Evolutionary conservation across 2,797 vertebrate genomes (phyloP).

Genomic region (Pygocentrus nattereri): DNA sequence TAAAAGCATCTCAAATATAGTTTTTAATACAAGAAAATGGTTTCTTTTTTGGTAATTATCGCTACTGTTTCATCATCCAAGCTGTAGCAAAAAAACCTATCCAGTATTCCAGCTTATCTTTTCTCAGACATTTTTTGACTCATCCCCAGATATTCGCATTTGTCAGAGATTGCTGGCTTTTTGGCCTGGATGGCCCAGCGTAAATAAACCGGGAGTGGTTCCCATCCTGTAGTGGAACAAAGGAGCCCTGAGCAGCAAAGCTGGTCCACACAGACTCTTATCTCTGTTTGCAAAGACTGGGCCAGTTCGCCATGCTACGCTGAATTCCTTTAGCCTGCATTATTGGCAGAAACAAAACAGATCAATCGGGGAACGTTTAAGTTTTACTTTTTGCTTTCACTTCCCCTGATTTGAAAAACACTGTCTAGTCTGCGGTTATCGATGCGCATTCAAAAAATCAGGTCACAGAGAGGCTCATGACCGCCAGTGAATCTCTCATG

Average conservation of each 20-base stretch:
- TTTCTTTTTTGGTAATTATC: background rate
- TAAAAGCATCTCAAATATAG: background rate
- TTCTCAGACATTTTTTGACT: constrained; percentile 27
- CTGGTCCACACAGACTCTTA: background rate
- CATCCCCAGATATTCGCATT: constrained; percentile 43
- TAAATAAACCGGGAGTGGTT: constrained; percentile 49
- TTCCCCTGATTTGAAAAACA: constrained; percentile 24
- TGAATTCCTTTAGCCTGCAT: background rate
- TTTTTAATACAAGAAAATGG: background rate
- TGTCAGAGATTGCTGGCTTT: constrained; percentile 38
- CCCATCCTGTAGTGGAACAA: constrained; percentile 17
- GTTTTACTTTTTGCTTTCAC: constrained; percentile 33
- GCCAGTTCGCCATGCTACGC: background rate
- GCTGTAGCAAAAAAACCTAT: constrained; percentile 20
- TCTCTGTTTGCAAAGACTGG: background rate
- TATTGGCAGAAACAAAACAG: constrained; percentile 12
- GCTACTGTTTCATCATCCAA: background rate
- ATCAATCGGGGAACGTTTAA: constrained; percentile 25
- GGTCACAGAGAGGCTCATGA: constrained; percentile 60
- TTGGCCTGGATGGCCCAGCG: constrained; percentile 7
- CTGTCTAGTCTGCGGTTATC: constrained; percentile 51
- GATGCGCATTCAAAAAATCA: constrained; percentile 55
- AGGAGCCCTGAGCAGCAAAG: constrained; percentile 1
- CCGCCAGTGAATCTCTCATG: constrained; percentile 55
- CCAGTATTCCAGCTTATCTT: constrained; percentile 48